Percentiles rank a stretch among this genome's conserved stretches.
Evolutionary conservation across 2,113 vertebrate genomes (phyloP).

Genomic region (Pelusios castaneus): DNA sequence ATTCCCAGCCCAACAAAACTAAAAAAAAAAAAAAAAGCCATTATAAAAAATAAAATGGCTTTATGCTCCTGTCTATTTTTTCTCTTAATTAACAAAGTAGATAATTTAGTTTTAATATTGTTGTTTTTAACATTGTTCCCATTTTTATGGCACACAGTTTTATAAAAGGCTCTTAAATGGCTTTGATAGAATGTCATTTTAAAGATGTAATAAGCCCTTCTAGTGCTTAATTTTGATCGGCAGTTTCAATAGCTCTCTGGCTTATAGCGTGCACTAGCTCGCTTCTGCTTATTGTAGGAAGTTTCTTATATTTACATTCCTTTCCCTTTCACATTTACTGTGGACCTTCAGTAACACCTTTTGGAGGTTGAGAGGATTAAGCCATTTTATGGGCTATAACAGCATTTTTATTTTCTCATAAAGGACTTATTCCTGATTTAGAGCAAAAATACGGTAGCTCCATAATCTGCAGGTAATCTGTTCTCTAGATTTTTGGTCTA

Average conservation of each 20-base stretch:
- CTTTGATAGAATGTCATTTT: neutral
- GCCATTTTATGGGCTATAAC: neutral
- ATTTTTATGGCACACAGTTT: neutral
- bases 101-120: neutral
- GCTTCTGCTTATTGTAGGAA: neutral
- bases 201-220: neutral
- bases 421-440: neutral
- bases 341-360: neutral
- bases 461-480: neutral
- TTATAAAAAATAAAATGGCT: slow-evolving; percentile 17
- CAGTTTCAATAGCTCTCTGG: neutral
- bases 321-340: neutral
- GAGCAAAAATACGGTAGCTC: neutral
- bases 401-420: neutral
- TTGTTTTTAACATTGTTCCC: neutral
- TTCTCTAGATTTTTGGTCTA: neutral
- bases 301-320: neutral
- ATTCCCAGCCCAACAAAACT: slow-evolving; percentile 50
- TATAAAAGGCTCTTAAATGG: neutral
- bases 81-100: slow-evolving; percentile 10
- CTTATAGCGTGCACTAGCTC: neutral
- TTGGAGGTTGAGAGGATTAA: neutral
- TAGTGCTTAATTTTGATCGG: neutral
- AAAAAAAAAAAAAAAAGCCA: slow-evolving; percentile 63
- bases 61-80: neutral